phyloP scores from a whole-genome alignment of 2,797 vertebrate genomes.

The Gobionotothen gibberifrons region DNA sequence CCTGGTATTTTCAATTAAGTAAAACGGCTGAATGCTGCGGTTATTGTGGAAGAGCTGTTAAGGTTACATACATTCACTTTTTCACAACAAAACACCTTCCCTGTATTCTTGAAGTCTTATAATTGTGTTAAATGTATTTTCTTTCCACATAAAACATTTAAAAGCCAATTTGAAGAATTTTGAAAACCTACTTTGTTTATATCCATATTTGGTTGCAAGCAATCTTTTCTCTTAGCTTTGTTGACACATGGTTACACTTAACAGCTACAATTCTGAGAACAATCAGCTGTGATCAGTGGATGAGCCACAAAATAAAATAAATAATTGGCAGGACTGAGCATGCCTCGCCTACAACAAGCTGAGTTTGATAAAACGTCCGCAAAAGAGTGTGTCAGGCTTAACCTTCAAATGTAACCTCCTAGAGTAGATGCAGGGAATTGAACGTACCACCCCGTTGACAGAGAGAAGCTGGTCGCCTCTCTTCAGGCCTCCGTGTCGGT shows the following conservation, averaged over 20 bases:
- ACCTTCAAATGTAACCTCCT: constrained; percentile 3
- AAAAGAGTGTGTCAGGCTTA: background rate
- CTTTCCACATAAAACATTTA: constrained; percentile 3
- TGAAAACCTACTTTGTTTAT: background rate
- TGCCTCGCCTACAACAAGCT: background rate
- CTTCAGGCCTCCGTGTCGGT: constrained; percentile 96
- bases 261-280: background rate
- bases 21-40: background rate
- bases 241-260: too few species aligned
- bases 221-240: background rate
- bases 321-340: background rate
- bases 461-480: constrained; percentile 98
- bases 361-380: too few species aligned
- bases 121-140: constrained; percentile 8
- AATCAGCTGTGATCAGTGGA: background rate
- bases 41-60: too few species aligned
- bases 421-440: background rate
- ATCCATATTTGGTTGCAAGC: background rate
- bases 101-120: background rate
- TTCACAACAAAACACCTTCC: background rate
- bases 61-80: background rate
- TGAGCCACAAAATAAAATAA: background rate
- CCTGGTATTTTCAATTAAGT: background rate
- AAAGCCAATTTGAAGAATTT: background rate
- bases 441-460: constrained; percentile 96